phyloP scores from a whole-genome alignment of 2,113 vertebrate species.

The Sus scrofa region DNA sequence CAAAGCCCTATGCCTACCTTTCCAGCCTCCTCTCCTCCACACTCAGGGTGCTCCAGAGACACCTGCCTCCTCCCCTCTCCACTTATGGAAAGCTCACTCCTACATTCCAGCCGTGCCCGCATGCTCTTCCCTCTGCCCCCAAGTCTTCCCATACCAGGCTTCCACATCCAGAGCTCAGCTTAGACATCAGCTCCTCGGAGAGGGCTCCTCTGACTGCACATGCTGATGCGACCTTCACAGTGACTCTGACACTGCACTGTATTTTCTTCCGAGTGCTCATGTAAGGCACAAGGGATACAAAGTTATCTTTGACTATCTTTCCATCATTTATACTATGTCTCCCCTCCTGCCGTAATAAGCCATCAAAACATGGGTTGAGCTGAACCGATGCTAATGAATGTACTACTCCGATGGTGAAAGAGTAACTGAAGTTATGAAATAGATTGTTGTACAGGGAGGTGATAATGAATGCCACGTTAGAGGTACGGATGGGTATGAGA shows the following conservation, averaged over 20 bases:
- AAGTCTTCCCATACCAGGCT: not conserved
- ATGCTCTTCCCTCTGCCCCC: not conserved
- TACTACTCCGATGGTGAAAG: not conserved
- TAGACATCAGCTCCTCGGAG: not conserved
- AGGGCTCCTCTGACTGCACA: not conserved
- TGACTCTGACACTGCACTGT: too few relatives aligned
- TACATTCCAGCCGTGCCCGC: not conserved
- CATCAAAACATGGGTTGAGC: not conserved
- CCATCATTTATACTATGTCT: not conserved
- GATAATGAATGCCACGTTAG: not conserved
- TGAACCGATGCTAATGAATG: not conserved
- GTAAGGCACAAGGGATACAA: not conserved
- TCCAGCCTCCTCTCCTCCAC: not conserved
- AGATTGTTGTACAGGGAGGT: not conserved
- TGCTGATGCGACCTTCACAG: not conserved
- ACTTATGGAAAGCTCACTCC: not conserved
- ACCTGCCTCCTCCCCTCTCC: not conserved
- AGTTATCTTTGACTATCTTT: not conserved
- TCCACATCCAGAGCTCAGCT: not conserved
- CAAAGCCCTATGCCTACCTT: not conserved
- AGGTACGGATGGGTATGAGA: not conserved
- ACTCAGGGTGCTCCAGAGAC: not conserved
- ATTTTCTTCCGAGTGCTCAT: not conserved
- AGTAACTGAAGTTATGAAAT: not conserved
- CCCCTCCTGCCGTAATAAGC: not conserved